Base-by-base conservation (phyloP, 2,888 invertebrate species). In the Entomobrya multifasciata region DNA sequence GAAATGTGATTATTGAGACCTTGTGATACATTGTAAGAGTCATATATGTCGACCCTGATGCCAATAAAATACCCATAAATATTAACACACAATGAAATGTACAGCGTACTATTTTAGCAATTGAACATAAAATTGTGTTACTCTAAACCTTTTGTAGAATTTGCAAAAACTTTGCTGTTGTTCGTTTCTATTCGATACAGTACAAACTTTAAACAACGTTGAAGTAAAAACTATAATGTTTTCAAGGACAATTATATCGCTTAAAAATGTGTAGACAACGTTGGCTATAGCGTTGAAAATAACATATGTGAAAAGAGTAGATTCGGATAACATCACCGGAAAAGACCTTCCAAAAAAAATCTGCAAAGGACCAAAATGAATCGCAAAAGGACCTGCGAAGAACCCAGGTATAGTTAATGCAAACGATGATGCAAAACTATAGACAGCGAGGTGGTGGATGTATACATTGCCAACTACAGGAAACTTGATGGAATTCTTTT, bases 1-100 rank as follows among this genome's bases (percentile, higher is more conserved):
- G n/a, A 17, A 11, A 55, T 55, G 55, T 55, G n/a, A 55, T 5
- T 17, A 17, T n/a, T n/a, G n/a, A n/a, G n/a, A n/a, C n/a, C n/a
- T n/a, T n/a, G n/a, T n/a, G n/a, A n/a, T n/a, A n/a, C 15, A 55
- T 15, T 55, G 6, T 55, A 11, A 55, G 17, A n/a, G 55, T n/a
- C 15, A n/a, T 4, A 55, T n/a, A 55, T 5, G 55, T n/a, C 11
- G n/a, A 15, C 6, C 10, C n/a, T 11, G 55, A 55, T 5, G 55
- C 55, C n/a, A 55, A n/a, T n/a, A 55, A 55, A 15, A 55, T 17
- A n/a, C 55, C 55, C 4, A 55, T n/a, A 55, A 55, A 55, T 55
- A 55, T n/a, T 55, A 55, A 55, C 6, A 17, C n/a, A 6, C 11
- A n/a, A 11, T 11, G 55, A 55, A 55, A 55, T 55, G 55, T 55